Evolutionary conservation across 1,140 invertebrate species (phyloP).

Genomic region (Brachionus angularis): DNA sequence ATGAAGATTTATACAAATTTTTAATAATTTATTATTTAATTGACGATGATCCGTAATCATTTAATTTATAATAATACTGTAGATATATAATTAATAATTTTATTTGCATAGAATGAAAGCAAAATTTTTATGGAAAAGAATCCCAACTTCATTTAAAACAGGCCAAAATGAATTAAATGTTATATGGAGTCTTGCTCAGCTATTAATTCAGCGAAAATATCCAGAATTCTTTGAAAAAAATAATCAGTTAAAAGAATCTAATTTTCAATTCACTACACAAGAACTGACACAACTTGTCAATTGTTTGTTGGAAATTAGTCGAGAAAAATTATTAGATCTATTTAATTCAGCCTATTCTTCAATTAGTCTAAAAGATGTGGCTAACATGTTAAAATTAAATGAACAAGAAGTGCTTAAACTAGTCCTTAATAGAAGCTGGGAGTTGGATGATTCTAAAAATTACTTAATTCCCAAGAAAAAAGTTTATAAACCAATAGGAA

Average conservation of each 20-base stretch:
- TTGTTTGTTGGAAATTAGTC: conserved; percentile 3
- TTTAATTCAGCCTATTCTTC: neutral
- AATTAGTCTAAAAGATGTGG: neutral
- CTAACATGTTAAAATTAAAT: neutral
- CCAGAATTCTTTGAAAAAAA: neutral
- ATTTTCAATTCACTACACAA: neutral
- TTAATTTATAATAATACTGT: neutral
- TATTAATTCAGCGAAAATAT: conserved; percentile 9
- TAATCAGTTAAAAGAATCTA: conserved; percentile 4
- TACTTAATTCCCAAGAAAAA: neutral
- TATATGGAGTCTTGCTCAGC: neutral
- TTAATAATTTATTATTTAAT: conserved; percentile 13
- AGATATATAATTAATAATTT: neutral
- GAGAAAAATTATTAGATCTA: conserved; percentile 16
- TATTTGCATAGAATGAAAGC: conserved; percentile 5
- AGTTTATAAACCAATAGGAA: neutral
- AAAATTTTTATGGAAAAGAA: conserved; percentile 31
- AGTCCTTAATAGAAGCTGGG: neutral
- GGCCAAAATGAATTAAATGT: neutral
- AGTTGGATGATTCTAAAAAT: neutral
- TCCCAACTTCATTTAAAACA: neutral
- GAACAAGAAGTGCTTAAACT: conserved; percentile 12
- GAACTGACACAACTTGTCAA: neutral
- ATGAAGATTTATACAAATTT: neutral
- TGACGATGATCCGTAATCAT: neutral